Evolutionary conservation across 2,888 invertebrate genomes (phyloP).

Genomic region (Watsonalla cultraria): DNA sequence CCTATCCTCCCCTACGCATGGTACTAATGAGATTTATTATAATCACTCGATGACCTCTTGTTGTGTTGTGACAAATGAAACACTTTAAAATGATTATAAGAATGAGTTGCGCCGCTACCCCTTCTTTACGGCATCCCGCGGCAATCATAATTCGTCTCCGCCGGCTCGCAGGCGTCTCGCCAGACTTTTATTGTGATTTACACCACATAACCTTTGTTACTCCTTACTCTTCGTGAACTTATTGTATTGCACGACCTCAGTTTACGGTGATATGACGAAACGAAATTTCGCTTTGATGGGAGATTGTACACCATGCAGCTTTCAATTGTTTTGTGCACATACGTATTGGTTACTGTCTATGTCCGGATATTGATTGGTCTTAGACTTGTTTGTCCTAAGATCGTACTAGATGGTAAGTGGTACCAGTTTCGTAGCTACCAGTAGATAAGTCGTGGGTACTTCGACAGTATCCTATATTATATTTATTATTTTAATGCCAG

Average conservation of each 20-base stretch:
- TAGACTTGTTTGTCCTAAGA: no score
- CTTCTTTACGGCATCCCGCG: conserved; percentile 46
- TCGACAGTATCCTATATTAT: no score
- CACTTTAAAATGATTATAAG: conserved; percentile 2
- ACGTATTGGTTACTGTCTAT: no score
- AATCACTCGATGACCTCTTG: background rate
- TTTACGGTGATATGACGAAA: conserved; percentile 23
- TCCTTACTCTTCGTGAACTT: conserved; percentile 28
- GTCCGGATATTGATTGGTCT: no score
- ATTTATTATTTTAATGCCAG: no score
- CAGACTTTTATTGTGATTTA: conserved; percentile 76
- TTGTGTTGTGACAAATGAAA: conserved; percentile 1
- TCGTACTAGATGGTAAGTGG: no score
- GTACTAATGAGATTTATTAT: background rate
- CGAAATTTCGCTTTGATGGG: conserved; percentile 13
- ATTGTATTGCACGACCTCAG: conserved; percentile 32
- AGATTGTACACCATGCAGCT: background rate
- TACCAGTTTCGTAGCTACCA: no score
- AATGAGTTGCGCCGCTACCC: conserved; percentile 34
- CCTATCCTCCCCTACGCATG: background rate
- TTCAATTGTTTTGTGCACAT: no score
- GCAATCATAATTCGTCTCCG: conserved; percentile 62
- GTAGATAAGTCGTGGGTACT: no score
- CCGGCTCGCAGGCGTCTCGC: conserved; percentile 59
- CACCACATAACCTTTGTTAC: conserved; percentile 47